phyloP scores from a whole-genome alignment of 2,888 invertebrate species.

The Tetanocera ferruginea region DNA sequence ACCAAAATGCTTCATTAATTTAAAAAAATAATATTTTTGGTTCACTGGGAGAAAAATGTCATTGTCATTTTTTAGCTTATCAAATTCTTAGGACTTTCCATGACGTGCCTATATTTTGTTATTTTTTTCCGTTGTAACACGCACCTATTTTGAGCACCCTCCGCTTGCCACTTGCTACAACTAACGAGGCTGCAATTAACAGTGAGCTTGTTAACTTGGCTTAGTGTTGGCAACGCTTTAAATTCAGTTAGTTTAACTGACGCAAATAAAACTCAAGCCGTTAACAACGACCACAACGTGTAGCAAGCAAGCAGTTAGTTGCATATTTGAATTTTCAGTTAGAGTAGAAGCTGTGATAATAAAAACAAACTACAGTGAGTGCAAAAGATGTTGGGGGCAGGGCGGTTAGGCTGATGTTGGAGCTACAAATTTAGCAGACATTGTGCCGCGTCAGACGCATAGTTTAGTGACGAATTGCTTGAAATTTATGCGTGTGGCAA shows the following conservation, averaged over 20 bases:
- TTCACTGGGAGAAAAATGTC: too few relatives aligned
- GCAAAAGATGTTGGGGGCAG: background rate
- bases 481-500: slow-evolving; percentile 26
- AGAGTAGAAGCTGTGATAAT: background rate
- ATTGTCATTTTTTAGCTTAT: background rate
- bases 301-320: background rate
- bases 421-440: background rate
- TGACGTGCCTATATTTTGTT: background rate
- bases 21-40: too few relatives aligned
- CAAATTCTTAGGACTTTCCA: background rate
- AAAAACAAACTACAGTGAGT: background rate
- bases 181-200: slow-evolving; percentile 4
- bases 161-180: too few relatives aligned
- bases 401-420: background rate
- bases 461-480: background rate
- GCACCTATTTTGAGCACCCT: background rate
- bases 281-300: background rate
- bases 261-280: slow-evolving; percentile 10
- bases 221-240: slow-evolving; percentile 8
- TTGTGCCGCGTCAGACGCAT: background rate
- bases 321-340: background rate
- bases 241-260: background rate
- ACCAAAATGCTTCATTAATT: too few relatives aligned
- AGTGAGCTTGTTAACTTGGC: slow-evolving; percentile 7
- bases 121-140: background rate